Percentiles rank a stretch among this genome's conserved stretches.
Conservation (phyloP, 2,797 vertebrate species). For the Alcedo quadribrachys region DNA sequence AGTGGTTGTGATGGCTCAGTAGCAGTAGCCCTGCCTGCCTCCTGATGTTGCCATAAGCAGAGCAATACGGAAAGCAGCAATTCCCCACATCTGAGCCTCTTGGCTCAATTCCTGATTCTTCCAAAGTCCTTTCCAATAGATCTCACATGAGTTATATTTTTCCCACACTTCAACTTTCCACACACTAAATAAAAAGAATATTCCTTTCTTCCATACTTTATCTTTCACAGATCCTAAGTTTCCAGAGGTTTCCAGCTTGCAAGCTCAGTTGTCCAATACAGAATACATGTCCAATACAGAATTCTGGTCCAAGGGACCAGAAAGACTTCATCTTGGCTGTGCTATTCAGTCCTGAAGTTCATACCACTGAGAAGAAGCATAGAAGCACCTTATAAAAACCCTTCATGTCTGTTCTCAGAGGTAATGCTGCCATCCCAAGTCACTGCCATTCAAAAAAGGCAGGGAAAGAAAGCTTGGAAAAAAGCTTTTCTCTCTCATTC, state of each 20-base stretch:
- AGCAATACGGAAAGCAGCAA: background rate
- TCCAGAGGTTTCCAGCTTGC: background rate
- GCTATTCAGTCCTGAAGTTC: background rate
- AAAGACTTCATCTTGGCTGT: background rate
- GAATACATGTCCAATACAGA: too few relatives aligned
- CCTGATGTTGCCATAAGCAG: background rate
- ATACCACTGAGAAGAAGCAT: background rate
- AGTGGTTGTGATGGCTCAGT: accelerated
- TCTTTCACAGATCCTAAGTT: background rate
- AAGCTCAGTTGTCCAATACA: background rate
- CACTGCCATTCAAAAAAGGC: background rate
- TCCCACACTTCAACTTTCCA: background rate
- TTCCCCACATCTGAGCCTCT: background rate
- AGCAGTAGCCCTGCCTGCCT: background rate
- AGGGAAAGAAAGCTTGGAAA: background rate
- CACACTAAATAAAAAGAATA: background rate
- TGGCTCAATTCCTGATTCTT: background rate
- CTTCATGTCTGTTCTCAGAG: background rate
- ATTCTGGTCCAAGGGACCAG: background rate
- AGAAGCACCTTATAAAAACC: background rate
- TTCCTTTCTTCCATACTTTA: background rate
- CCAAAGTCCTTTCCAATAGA: background rate
- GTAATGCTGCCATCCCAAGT: background rate
- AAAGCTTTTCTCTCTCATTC: background rate
- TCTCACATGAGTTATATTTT: background rate